Base-by-base conservation (phyloP, 2,797 vertebrate genomes). In the Sebastes itinus region DNA sequence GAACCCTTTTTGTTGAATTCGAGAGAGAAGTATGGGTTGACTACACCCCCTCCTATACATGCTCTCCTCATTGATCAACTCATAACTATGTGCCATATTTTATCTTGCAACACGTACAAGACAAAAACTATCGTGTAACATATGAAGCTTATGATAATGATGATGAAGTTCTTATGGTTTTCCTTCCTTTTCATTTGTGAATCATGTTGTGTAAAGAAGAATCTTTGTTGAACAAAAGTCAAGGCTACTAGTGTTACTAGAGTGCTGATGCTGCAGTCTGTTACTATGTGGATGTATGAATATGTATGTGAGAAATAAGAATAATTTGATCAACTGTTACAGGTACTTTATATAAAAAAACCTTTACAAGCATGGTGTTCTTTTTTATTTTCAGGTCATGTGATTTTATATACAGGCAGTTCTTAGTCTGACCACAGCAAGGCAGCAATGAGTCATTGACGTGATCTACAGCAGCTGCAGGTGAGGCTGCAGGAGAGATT, bases 271-370 rank as follows among this genome's bases (percentile, higher is more conserved):
- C 93, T 92, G 93, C 93, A 92, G 80, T 92, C 88, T 91, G 90
- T 94, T 88, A 88, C 78, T 85, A 78, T 88, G 89, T 94, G 91
- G 94, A 92, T 92, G 93, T 95, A 90, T 94, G 94, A 94, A 89
- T 82, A 94, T 94, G 93, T 94, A 92, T 92, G 93, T 94, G 92
- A 91, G 92, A 92, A 90, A 92, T 92, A 90, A 87, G 89, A 92
- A 92, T 84, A 87, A 83, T 92, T 92, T 92, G 92, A 93, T 93
- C 93, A 94, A 93, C 92, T 94, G 92, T 95, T 94, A 94, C 92
- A 95, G 84, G 90, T 90, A 93, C 93, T 96, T 96, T 95, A 88
- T 95, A 96, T 94, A 93, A 94, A 42, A 33, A 93, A 90, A 93
- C 70, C 82, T 95, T 95, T 95, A 92, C 91, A 93, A 95, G 78